Conservation (phyloP, 2,113 vertebrate species). For the Corythoichthys intestinalis region DNA sequence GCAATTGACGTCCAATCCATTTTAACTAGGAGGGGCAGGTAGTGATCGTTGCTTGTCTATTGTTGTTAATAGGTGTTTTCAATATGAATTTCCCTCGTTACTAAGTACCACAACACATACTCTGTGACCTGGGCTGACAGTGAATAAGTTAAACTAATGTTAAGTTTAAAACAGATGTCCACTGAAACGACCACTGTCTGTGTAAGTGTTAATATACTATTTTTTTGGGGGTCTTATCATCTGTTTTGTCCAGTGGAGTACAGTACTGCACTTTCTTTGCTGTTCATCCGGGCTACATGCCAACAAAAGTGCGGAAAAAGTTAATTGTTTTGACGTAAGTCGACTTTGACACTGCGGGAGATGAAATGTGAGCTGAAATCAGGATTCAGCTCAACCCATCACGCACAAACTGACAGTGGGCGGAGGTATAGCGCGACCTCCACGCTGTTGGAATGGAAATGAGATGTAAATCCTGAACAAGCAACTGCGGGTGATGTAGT, state of each 20-base stretch:
- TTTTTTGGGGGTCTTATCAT: too few relatives aligned
- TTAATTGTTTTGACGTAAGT: neutral
- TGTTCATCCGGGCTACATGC: neutral
- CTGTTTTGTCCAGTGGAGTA: neutral
- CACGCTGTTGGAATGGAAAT: neutral
- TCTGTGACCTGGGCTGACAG: too few relatives aligned
- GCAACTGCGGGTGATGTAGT: slow-evolving; percentile 10
- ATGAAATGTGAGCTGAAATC: neutral
- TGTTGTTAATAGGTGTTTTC: too few relatives aligned
- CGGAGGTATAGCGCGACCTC: slow-evolving; percentile 11
- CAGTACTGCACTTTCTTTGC: neutral
- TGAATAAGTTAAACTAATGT: too few relatives aligned
- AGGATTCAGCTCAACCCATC: slow-evolving; percentile 11
- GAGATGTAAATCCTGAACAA: slow-evolving; percentile 14
- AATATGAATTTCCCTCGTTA: too few relatives aligned
- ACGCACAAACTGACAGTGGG: slow-evolving; percentile 3
- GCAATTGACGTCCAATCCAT: too few relatives aligned
- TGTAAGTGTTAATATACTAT: too few relatives aligned
- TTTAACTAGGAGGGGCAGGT: too few relatives aligned
- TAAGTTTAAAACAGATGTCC: too few relatives aligned
- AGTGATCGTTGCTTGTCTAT: too few relatives aligned
- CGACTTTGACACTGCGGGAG: neutral
- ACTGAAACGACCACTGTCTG: too few relatives aligned
- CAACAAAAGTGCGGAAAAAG: neutral
- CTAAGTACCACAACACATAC: too few relatives aligned